Percentiles rank a stretch among this genome's conserved stretches.
These are phyloP conservation scores for Hyphantria cunea DNA, from an alignment of 1,140 invertebrate species.

Conservation along the genomic window DNA sequence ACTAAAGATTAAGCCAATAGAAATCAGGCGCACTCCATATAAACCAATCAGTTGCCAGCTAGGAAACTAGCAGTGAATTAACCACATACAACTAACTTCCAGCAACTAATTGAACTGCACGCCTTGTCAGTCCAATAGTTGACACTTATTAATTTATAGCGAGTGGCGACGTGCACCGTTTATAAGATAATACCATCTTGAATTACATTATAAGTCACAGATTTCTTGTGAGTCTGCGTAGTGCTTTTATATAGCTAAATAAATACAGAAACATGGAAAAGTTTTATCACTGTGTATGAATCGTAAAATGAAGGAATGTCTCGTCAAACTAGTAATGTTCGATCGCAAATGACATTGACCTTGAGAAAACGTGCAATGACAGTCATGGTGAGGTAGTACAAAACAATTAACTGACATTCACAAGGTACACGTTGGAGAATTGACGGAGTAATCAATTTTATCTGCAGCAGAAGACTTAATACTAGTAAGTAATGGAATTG, in stretches of 20 bases:
- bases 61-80: slow-evolving; percentile 17
- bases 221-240: no score
- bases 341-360: slow-evolving; percentile 6
- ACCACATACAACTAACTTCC: slow-evolving; percentile 21
- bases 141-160: not conserved
- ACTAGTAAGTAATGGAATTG: not conserved
- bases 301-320: not conserved
- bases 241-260: no score
- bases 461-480: not conserved
- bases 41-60: slow-evolving; percentile 22
- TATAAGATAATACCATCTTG: no score
- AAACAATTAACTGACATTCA: not conserved
- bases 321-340: not conserved
- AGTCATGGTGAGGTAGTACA: not conserved
- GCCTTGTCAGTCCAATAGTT: slow-evolving; percentile 3
- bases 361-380: not conserved
- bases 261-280: not conserved
- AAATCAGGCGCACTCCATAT: slow-evolving; percentile 13
- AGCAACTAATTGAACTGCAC: slow-evolving; percentile 21
- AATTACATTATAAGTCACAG: no score
- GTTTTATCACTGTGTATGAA: not conserved
- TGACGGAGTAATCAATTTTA: not conserved
- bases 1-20: not conserved
- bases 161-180: not conserved
- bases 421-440: not conserved